A percentile compares a stretch with the other conserved stretches of the same genome.
These are phyloP conservation scores for Nothocercus julius DNA, from an alignment of 2,113 vertebrate genomes.

Conservation along the genomic window DNA sequence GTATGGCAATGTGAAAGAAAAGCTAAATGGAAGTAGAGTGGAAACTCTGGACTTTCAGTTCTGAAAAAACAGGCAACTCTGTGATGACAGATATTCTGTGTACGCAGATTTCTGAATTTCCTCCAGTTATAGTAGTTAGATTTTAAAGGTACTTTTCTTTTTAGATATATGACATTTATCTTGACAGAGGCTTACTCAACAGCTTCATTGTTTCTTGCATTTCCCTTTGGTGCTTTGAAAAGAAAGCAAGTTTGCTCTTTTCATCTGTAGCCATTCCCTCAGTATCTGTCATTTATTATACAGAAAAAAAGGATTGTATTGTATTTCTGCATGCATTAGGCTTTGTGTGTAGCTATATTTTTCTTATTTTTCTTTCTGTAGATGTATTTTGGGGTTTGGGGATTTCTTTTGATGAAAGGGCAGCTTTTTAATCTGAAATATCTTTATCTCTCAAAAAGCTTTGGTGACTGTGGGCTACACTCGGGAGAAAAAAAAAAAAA, in stretches of 20 bases:
- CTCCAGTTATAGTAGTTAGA: constrained; percentile 26
- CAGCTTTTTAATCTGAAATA: constrained; percentile 10
- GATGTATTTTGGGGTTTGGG: neutral
- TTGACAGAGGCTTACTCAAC: constrained; percentile 44
- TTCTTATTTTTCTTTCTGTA: constrained; percentile 47
- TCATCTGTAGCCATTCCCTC: constrained; percentile 25
- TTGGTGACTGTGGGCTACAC: neutral
- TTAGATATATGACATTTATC: constrained; percentile 50
- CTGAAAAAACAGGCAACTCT: neutral
- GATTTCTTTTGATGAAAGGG: constrained; percentile 51
- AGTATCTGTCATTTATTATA: constrained; percentile 16
- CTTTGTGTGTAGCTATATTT: constrained; percentile 35
- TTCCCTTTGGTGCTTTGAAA: constrained; percentile 43
- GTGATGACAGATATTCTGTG: neutral
- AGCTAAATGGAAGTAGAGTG: neutral
- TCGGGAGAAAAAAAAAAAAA: neutral
- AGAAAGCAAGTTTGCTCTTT: constrained; percentile 58
- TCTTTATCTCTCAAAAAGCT: constrained; percentile 4
- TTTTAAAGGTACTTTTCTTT: constrained; percentile 58
- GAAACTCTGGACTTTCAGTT: neutral
- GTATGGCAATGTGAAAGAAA: neutral
- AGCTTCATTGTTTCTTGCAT: constrained; percentile 43
- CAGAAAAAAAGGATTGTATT: constrained; percentile 21
- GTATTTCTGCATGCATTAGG: constrained; percentile 11
- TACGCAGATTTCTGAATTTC: constrained; percentile 3